Base-by-base conservation (phyloP, 2,113 vertebrate species). In the Tiliqua scincoides region DNA sequence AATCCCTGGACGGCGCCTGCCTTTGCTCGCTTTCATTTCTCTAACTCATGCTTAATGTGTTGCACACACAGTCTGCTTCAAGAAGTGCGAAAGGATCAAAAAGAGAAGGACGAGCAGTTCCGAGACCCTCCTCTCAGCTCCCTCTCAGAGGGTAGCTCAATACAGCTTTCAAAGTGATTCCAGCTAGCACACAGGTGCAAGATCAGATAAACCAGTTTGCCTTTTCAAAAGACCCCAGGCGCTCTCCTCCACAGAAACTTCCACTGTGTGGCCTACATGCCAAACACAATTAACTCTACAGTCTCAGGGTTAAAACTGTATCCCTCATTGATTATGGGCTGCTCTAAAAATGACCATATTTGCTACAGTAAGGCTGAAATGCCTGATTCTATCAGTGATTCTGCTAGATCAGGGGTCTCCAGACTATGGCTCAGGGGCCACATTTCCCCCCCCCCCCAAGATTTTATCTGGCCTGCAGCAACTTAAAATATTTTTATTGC, bases 181-280 rank as follows among this genome's bases (percentile, higher is more conserved):
- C 68, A 54, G 57, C 87, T 86, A 78, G 74, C 82, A 32, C 52
- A 61, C 93, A 89, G 88, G 80, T 63, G 76, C 72, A 25, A 54
- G 81, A 92, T 90, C 87, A 77, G 87, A 91, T 0, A 1, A 82
- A 25, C 75, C 63, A 75, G 25, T 85, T 63, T 88, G 79, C 82
- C 61, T 87, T 84, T 88, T 80, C 88, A 81, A 48, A 35, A 79
- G 81, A 90, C 84, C 61, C 73, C 62, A 5, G 87, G 89, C 90
- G n/a, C 70, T 48, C 86, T 91, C 61, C 7, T 90, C 84, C 30
- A 61, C 30, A 71, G 57, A 71, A 85, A 79, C 84, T 6, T 81
- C 84, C n/a, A 72, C 25, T 78, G 35, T 3, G 82, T 75, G 40
- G 70, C 37, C 18, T 1, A 0, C 59, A 21, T 1, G 89, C 89